Conservation (phyloP, 2,797 vertebrate genomes). For the Crocidura indochinensis region DNA sequence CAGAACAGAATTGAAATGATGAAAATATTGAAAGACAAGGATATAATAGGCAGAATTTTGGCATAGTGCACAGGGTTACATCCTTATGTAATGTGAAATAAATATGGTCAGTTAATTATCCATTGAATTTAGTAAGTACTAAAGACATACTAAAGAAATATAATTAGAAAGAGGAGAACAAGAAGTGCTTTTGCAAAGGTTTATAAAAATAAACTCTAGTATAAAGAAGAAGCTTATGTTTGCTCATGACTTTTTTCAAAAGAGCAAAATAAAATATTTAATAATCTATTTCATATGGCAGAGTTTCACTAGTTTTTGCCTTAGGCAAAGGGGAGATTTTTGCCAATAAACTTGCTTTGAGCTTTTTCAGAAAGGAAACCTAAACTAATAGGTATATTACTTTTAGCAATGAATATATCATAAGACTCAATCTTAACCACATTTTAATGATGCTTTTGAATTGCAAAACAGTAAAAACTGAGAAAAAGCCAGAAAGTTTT, state of each 20-base stretch:
- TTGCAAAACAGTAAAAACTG: slow-evolving; percentile 65
- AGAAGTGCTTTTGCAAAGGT: slow-evolving; percentile 50
- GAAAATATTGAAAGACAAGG: not conserved
- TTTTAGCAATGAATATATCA: slow-evolving; percentile 74
- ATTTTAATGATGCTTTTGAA: slow-evolving; percentile 76
- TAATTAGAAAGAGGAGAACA: slow-evolving; percentile 60
- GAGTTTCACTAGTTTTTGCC: slow-evolving; percentile 80
- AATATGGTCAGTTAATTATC: slow-evolving; percentile 42
- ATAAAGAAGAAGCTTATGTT: slow-evolving; percentile 79
- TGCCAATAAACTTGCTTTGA: slow-evolving; percentile 81
- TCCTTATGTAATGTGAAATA: slow-evolving; percentile 37
- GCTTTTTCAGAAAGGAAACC: slow-evolving; percentile 76
- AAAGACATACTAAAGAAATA: slow-evolving; percentile 60
- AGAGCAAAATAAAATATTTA: slow-evolving; percentile 85
- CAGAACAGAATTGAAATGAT: slow-evolving; percentile 40
- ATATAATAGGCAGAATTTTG: slow-evolving; percentile 66
- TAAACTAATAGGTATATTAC: slow-evolving; percentile 79
- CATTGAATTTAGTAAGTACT: slow-evolving; percentile 46
- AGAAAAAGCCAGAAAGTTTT: slow-evolving; percentile 50
- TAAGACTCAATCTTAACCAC: slow-evolving; percentile 73
- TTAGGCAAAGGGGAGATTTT: slow-evolving; percentile 73
- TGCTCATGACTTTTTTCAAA: slow-evolving; percentile 75
- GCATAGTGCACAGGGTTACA: not conserved
- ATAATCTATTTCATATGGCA: slow-evolving; percentile 82
- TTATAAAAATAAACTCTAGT: slow-evolving; percentile 80